These are phyloP conservation scores for Anodontia alba DNA, from an alignment of 2,888 invertebrate genomes.

Conservation along the genomic window DNA sequence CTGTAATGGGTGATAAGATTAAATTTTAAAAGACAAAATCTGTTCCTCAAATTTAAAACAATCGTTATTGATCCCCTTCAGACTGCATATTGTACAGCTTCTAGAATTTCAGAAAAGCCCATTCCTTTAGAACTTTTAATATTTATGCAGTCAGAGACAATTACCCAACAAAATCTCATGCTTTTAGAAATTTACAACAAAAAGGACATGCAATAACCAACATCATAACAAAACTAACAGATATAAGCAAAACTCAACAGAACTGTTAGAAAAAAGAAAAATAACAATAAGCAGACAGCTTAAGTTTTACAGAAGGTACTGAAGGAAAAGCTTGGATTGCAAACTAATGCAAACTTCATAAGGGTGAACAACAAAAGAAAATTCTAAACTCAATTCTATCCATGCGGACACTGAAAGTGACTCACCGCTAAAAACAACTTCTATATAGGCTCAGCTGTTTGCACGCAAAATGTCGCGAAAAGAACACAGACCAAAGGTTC, in stretches of 20 bases:
- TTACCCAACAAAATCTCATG: neutral
- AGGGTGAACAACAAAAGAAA: constrained; percentile 18
- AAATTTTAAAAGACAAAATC: too few relatives aligned
- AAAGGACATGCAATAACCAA: neutral
- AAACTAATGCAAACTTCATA: neutral
- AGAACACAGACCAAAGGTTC: constrained; percentile 1
- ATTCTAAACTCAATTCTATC: constrained; percentile 30
- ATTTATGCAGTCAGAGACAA: too few relatives aligned
- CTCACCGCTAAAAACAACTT: constrained; percentile 56
- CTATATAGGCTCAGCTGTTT: neutral
- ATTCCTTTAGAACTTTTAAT: too few relatives aligned
- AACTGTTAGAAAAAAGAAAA: neutral
- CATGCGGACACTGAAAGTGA: constrained; percentile 65
- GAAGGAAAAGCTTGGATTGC: neutral
- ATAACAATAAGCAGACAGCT: neutral
- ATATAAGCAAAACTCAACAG: neutral
- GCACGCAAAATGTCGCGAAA: constrained; percentile 15
- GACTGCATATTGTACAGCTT: too few relatives aligned
- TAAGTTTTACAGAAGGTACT: neutral
- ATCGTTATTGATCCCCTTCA: too few relatives aligned
- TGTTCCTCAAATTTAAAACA: too few relatives aligned
- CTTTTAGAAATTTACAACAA: neutral
- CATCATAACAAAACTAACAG: neutral
- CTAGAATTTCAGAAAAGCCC: too few relatives aligned
- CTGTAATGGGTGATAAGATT: too few relatives aligned